These are phyloP conservation scores for Melanocharis versteri DNA, from an alignment of 2,113 vertebrate genomes.

Conservation along the genomic window DNA sequence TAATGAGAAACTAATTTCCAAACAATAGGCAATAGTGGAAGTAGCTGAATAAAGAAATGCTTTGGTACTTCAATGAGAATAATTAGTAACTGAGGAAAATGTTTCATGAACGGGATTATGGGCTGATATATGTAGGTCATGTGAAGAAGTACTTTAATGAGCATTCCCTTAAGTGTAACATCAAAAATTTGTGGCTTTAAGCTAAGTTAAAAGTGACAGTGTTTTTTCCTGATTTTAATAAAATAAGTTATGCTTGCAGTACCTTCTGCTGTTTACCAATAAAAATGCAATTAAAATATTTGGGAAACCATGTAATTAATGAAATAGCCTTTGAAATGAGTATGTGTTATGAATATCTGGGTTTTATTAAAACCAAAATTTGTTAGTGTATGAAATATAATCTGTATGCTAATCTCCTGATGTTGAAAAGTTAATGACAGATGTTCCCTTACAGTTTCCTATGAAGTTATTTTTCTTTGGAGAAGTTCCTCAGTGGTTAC, in stretches of 20 bases:
- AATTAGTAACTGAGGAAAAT: conserved; percentile 23
- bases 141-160: conserved; percentile 34
- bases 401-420: neutral
- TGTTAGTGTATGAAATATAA: neutral
- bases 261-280: conserved; percentile 23
- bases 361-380: conserved; percentile 14
- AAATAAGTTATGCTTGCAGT: neutral
- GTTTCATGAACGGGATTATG: neutral
- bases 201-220: conserved; percentile 14
- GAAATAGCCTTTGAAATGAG: neutral
- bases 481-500: neutral
- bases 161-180: neutral
- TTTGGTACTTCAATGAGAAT: neutral
- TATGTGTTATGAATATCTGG: neutral
- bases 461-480: neutral
- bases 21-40: neutral
- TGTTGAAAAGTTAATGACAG: neutral
- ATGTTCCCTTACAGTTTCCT: neutral
- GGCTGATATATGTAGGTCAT: conserved; percentile 28
- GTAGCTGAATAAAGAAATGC: neutral
- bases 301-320: conserved; percentile 1
- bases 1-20: conserved; percentile 40
- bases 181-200: conserved; percentile 24
- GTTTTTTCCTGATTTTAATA: conserved; percentile 37
- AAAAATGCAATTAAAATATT: conserved; percentile 27